Percentiles rank a stretch among this genome's conserved stretches.
Conservation (phyloP, 2,888 invertebrate genomes). For the Drosophila subsilvestris region DNA sequence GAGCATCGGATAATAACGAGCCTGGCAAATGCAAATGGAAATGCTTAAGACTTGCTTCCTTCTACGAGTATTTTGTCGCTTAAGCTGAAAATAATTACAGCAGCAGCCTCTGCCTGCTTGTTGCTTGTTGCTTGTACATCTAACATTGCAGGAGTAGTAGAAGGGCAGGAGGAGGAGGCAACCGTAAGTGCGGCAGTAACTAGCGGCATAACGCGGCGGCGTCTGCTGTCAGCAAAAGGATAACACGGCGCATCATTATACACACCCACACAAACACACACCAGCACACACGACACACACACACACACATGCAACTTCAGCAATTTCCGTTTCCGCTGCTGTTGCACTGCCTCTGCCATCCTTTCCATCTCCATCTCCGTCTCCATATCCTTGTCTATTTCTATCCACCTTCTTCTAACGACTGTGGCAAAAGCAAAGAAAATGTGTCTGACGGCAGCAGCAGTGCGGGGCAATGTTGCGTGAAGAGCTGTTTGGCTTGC, state of each 20-base stretch:
- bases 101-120: neutral
- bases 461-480: constrained; percentile 61
- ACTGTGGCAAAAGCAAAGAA: constrained; percentile 56
- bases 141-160: constrained; percentile 29
- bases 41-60: constrained; percentile 82
- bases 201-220: constrained; percentile 45
- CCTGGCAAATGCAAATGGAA: constrained; percentile 49
- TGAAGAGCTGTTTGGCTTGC: constrained; percentile 45
- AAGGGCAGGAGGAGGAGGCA: neutral
- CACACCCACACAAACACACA: constrained; percentile 33
- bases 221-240: constrained; percentile 63
- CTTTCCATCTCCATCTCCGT: constrained; percentile 11
- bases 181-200: constrained; percentile 41
- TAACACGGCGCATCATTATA: constrained; percentile 71
- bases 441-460: constrained; percentile 39
- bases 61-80: constrained; percentile 78
- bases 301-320: constrained; percentile 69
- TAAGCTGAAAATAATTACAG: constrained; percentile 83
- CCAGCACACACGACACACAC: neutral
- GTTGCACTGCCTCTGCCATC: constrained; percentile 22
- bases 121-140: constrained; percentile 82
- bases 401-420: constrained; percentile 30
- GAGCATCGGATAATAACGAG: constrained; percentile 43
- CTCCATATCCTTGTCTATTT: constrained; percentile 22
- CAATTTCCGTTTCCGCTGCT: constrained; percentile 76